phyloP scores from a whole-genome alignment of 2,888 invertebrate species.

The Hofmannophila pseudospretella region DNA sequence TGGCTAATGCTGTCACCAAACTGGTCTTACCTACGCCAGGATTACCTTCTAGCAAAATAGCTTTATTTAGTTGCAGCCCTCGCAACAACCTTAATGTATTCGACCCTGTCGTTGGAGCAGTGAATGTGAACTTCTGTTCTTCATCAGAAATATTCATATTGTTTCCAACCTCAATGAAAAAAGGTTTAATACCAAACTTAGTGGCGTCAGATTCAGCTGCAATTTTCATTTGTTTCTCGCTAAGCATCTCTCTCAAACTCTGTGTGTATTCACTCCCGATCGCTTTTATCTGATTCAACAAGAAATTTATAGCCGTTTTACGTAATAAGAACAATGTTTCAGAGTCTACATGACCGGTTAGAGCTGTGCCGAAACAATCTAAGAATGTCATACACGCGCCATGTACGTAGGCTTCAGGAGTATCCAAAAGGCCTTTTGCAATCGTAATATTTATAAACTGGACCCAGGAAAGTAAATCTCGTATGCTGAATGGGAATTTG shows the following conservation, averaged over 20 bases:
- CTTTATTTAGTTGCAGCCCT: slow-evolving; percentile 93
- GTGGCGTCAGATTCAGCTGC: slow-evolving; percentile 45
- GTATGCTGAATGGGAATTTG: slow-evolving; percentile 90
- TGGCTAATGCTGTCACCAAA: slow-evolving; percentile 92
- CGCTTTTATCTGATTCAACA: slow-evolving; percentile 72
- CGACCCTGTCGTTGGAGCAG: slow-evolving; percentile 86
- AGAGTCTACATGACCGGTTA: slow-evolving; percentile 83
- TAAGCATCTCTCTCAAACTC: slow-evolving; percentile 40
- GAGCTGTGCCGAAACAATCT: slow-evolving; percentile 93
- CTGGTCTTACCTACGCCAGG: slow-evolving; percentile 99
- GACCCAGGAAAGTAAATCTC: slow-evolving; percentile 96
- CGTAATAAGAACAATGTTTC: slow-evolving; percentile 62
- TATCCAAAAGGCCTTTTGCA: slow-evolving; percentile 53
- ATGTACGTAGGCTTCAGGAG: slow-evolving; percentile 87
- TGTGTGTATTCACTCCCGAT: slow-evolving; percentile 54
- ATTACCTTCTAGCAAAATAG: slow-evolving; percentile 96
- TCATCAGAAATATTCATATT: slow-evolving; percentile 26
- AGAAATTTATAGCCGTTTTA: slow-evolving; percentile 73
- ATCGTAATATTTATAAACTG: slow-evolving; percentile 87
- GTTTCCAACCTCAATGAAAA: slow-evolving; percentile 81
- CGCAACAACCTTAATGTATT: slow-evolving; percentile 92
- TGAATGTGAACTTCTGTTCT: slow-evolving; percentile 80
- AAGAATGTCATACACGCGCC: slow-evolving; percentile 95
- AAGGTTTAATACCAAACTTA: slow-evolving; percentile 87
- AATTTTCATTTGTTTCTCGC: slow-evolving; percentile 46